These are phyloP conservation scores for Pseudochaenichthys georgianus DNA, from an alignment of 2,797 vertebrate genomes.

Conservation along the genomic window DNA sequence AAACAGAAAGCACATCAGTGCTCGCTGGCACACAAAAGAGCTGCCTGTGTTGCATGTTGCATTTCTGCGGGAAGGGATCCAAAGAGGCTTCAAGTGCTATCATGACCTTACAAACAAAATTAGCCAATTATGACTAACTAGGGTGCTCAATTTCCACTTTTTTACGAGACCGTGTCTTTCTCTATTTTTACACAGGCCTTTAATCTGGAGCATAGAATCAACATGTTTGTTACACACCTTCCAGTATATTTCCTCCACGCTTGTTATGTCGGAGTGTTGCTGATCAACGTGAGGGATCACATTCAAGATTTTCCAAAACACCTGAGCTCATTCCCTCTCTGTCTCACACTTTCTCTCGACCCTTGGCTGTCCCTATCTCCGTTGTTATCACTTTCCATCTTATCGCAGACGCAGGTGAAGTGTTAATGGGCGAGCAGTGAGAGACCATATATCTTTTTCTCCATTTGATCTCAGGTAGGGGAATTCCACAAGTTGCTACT, in stretches of 20 bases:
- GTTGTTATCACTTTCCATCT: conserved; percentile 62
- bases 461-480: conserved; percentile 85
- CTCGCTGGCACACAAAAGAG: conserved; percentile 86
- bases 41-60: conserved; percentile 82
- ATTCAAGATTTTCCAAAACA: conserved; percentile 40
- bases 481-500: conserved; percentile 90
- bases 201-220: conserved; percentile 73
- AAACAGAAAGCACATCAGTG: conserved; percentile 90
- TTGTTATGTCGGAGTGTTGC: conserved; percentile 33
- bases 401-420: conserved; percentile 69
- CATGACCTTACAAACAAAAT: conserved; percentile 87
- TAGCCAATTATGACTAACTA: conserved; percentile 87
- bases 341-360: conserved; percentile 45
- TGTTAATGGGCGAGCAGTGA: conserved; percentile 85
- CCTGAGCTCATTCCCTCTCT: conserved; percentile 11
- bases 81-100: conserved; percentile 86
- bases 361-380: conserved; percentile 51
- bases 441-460: conserved; percentile 73
- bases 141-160: conserved; percentile 81
- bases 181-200: conserved; percentile 63
- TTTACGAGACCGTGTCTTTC: conserved; percentile 72
- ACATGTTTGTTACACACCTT: conserved; percentile 67
- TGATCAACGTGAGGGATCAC: conserved; percentile 26
- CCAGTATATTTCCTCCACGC: conserved; percentile 53
- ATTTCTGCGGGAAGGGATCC: conserved; percentile 82